Conservation (phyloP, 2,797 vertebrate genomes). For the Hephaestus fuliginosus region DNA sequence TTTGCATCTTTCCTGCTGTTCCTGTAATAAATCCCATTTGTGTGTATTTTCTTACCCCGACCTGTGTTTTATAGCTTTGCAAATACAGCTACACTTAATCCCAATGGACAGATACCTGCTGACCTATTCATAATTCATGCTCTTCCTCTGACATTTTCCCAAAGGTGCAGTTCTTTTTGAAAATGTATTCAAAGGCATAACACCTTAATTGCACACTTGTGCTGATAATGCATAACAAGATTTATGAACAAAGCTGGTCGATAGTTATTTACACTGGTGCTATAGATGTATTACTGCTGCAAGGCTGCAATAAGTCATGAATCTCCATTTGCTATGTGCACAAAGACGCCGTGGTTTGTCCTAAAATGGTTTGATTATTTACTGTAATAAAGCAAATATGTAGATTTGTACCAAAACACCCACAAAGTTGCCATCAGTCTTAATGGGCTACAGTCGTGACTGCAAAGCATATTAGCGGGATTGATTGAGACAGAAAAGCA, state of each 20-base stretch:
- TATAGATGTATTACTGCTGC: not conserved
- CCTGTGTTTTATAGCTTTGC: slow-evolving; percentile 32
- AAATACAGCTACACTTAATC: slow-evolving; percentile 54
- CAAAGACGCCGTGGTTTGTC: not conserved
- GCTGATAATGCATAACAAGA: slow-evolving; percentile 42
- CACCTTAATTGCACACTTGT: slow-evolving; percentile 48
- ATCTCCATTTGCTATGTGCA: not conserved
- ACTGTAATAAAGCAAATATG: not conserved
- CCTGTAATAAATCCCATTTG: slow-evolving; percentile 39
- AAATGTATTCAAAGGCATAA: slow-evolving; percentile 29
- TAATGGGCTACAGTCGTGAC: not conserved
- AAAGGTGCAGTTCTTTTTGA: slow-evolving; percentile 38
- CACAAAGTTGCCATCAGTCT: not conserved
- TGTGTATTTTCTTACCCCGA: slow-evolving; percentile 27
- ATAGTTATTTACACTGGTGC: slow-evolving; percentile 16
- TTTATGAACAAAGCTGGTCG: slow-evolving; percentile 44
- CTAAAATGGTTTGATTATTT: not conserved
- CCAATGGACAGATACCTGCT: slow-evolving; percentile 47
- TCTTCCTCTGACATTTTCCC: slow-evolving; percentile 37
- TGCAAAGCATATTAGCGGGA: not conserved
- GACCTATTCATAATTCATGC: slow-evolving; percentile 57
- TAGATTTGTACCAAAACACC: not conserved
- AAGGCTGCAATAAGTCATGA: slow-evolving; percentile 1
- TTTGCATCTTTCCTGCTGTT: slow-evolving; percentile 31
- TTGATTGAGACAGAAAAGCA: not conserved